These are phyloP conservation scores for Chunga burmeisteri DNA, from an alignment of 2,113 vertebrate species.

Conservation along the genomic window DNA sequence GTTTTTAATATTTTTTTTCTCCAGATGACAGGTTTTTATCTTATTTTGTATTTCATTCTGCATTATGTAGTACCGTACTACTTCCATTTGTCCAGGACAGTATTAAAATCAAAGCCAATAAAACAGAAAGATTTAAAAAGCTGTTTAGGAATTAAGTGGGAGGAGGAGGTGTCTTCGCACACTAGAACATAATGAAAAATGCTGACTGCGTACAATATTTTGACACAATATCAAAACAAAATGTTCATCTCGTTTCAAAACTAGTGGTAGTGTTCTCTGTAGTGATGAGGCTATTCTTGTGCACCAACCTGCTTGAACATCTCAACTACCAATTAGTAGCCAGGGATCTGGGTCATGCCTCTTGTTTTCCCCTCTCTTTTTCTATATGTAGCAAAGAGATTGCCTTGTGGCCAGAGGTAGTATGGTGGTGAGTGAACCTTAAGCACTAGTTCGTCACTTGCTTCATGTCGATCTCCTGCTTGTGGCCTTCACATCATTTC, in stretches of 20 bases:
- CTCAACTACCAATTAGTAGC: background rate
- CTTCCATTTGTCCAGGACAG: background rate
- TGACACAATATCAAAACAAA: background rate
- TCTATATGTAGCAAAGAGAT: background rate
- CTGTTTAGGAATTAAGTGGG: background rate
- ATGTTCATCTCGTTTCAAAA: background rate
- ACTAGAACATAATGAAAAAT: background rate
- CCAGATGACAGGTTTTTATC: accelerated
- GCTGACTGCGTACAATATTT: background rate
- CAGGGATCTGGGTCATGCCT: background rate
- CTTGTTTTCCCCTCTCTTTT: background rate
- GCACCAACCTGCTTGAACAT: background rate
- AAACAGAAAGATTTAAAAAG: background rate
- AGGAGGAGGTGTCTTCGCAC: background rate
- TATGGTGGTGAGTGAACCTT: background rate
- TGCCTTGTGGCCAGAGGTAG: background rate
- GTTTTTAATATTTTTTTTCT: background rate
- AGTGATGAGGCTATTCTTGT: background rate
- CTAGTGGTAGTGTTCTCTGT: background rate
- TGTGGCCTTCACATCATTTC: background rate
- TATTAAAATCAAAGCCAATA: background rate
- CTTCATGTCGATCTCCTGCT: background rate
- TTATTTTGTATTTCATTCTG: background rate
- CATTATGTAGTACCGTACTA: accelerated
- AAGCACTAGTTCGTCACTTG: background rate